Evolutionary conservation across 2,797 vertebrate genomes (phyloP).

Genomic region (Ara ararauna): DNA sequence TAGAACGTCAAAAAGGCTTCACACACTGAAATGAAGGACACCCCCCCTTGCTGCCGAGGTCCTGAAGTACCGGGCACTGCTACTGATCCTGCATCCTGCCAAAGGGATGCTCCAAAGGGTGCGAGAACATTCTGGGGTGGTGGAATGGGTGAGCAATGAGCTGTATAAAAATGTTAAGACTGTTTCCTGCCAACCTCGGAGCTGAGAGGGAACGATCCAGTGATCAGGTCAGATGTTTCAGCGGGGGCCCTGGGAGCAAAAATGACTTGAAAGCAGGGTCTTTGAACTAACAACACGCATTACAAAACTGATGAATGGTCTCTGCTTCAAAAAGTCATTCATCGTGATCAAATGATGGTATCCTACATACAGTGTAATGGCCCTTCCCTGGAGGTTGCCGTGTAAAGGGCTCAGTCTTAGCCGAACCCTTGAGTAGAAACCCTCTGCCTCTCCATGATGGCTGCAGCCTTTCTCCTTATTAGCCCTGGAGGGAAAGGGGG

Average conservation of each 20-base stretch:
- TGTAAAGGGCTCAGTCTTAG: not conserved
- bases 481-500: conserved; percentile 23
- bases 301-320: conserved; percentile 30
- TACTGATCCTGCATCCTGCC: fast-evolving
- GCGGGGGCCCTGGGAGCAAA: not conserved
- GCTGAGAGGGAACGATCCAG: not conserved
- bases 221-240: conserved; percentile 4
- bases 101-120: not conserved
- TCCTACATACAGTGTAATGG: not conserved
- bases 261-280: conserved; percentile 12
- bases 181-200: not conserved
- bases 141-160: not conserved
- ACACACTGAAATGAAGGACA: fast-evolving
- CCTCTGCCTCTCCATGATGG: not conserved
- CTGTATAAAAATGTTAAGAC: not conserved
- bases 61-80: not conserved
- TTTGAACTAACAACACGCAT: conserved; percentile 17
- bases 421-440: conserved; percentile 14
- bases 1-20: not conserved
- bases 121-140: not conserved
- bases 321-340: conserved; percentile 42
- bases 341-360: not conserved
- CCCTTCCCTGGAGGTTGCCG: not conserved
- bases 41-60: not conserved
- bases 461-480: conserved; percentile 46